Evolutionary conservation across 2,113 vertebrate species (phyloP).

Genomic region (Calyptomena viridis): DNA sequence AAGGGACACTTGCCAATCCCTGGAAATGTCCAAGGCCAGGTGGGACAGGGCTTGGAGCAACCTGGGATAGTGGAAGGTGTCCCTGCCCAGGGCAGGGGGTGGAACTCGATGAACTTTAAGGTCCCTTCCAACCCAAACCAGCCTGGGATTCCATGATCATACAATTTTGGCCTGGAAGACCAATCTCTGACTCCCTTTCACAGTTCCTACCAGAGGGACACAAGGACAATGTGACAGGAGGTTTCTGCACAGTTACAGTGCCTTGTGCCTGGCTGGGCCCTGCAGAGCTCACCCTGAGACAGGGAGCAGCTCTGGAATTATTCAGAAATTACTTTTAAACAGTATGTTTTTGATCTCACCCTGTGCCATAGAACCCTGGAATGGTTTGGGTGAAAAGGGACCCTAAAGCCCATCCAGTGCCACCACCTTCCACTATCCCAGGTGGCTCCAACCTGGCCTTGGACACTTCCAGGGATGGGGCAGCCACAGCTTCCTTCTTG

Average conservation of each 20-base stretch:
- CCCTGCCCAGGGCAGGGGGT: not conserved
- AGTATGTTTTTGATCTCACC: not conserved
- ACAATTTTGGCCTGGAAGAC: not conserved
- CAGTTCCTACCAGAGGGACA: accelerated
- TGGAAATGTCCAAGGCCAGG: not conserved
- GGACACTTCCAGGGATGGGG: not conserved
- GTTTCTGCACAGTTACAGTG: accelerated
- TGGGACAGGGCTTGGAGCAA: not conserved
- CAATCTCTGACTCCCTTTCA: not conserved
- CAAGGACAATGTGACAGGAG: accelerated
- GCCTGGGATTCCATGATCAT: not conserved
- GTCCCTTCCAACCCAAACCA: not conserved
- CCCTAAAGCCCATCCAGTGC: not conserved
- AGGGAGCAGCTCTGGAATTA: not conserved
- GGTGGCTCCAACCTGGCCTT: not conserved
- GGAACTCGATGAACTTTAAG: not conserved
- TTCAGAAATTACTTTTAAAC: not conserved
- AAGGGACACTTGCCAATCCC: not conserved
- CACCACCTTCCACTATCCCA: not conserved
- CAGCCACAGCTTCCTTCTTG: not conserved
- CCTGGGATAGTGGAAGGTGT: not conserved
- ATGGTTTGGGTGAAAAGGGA: not conserved
- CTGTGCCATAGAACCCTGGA: not conserved
- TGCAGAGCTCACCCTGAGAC: not conserved
- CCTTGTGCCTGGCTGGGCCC: not conserved